Percentiles rank a stretch among this genome's conserved stretches.
Conservation (phyloP, 2,113 vertebrate species). For the Strix aluco region DNA sequence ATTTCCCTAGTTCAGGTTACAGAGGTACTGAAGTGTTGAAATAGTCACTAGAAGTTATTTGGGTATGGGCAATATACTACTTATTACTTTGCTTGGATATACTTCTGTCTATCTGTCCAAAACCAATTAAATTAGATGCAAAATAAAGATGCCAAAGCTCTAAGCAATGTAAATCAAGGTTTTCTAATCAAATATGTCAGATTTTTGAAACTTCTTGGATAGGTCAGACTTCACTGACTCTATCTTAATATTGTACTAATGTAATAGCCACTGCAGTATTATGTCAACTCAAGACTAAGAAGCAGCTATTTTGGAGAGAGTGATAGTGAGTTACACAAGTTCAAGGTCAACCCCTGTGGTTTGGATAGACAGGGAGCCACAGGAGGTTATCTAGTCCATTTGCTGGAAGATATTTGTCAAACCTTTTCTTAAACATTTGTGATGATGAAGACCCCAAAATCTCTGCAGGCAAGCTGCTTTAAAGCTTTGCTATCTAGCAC, state of each 20-base stretch:
- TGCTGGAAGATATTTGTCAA: not conserved
- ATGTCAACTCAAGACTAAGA: not conserved
- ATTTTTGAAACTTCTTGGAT: not conserved
- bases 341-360: not conserved
- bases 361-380: not conserved
- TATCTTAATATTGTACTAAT: not conserved
- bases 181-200: not conserved
- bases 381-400: not conserved
- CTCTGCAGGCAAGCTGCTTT: not conserved
- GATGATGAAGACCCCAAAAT: not conserved
- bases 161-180: not conserved
- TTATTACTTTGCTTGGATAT: not conserved
- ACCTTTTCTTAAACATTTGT: not conserved
- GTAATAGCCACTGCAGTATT: not conserved
- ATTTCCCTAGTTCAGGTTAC: not conserved
- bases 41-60: not conserved
- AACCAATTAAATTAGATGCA: not conserved
- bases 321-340: not conserved
- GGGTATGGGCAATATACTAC: rapidly evolving
- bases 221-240: not conserved
- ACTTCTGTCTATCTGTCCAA: not conserved
- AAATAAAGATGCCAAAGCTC: not conserved
- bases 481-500: not conserved
- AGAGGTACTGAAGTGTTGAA: not conserved
- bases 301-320: not conserved